Conservation (phyloP, 2,797 vertebrate species). For the Sarcoramphus papa region DNA sequence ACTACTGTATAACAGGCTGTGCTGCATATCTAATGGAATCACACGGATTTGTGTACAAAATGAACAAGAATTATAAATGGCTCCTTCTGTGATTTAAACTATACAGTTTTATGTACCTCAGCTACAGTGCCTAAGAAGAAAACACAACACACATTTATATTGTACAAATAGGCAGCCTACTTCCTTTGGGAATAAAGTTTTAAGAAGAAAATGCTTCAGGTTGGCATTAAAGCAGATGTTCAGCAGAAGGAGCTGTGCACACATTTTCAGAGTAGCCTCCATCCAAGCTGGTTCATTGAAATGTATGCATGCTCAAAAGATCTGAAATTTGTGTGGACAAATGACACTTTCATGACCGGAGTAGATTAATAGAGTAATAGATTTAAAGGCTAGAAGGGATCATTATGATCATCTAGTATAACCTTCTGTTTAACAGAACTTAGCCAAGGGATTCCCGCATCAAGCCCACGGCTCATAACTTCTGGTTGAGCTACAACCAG, state of each 20-base stretch:
- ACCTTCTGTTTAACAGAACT: conserved; percentile 56
- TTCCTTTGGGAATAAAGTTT: conserved; percentile 10
- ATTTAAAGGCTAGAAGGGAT: conserved; percentile 55
- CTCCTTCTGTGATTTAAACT: conserved; percentile 51
- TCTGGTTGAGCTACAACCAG: conserved; percentile 14
- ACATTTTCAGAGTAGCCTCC: not conserved
- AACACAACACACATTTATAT: not conserved
- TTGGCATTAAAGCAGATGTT: conserved; percentile 36
- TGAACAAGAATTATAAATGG: conserved; percentile 65
- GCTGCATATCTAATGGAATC: conserved; percentile 63
- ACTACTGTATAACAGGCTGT: conserved; percentile 41
- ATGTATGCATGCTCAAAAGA: not conserved
- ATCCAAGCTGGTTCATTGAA: not conserved
- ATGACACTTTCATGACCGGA: conserved; percentile 35
- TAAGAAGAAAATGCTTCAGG: not conserved
- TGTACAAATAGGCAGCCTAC: not conserved
- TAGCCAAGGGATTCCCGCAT: conserved; percentile 35
- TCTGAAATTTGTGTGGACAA: not conserved
- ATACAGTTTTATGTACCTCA: conserved; percentile 24
- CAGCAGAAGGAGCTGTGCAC: conserved; percentile 40
- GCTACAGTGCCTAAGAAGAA: not conserved
- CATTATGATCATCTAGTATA: conserved; percentile 51
- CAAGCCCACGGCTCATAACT: conserved; percentile 40
- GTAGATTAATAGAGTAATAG: conserved; percentile 39
- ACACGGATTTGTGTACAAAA: conserved; percentile 53